Conservation (phyloP, 2,113 vertebrate species). For the Pollachius pollachius region DNA sequence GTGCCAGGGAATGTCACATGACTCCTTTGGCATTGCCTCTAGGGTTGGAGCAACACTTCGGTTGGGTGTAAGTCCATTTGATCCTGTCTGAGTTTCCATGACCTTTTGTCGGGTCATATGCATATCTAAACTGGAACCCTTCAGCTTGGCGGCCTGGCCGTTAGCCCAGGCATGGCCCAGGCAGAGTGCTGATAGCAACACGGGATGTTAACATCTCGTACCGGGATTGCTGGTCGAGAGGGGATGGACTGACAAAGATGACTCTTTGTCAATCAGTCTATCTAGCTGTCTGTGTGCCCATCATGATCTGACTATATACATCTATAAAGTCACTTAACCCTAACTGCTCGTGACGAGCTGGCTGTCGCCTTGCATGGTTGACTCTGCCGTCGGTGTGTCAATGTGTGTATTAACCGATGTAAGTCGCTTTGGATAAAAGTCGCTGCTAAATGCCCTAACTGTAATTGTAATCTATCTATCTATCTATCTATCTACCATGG, state of each 20-base stretch:
- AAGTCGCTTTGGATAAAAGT: no score
- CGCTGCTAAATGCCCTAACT: no score
- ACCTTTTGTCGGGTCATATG: conserved; percentile 67
- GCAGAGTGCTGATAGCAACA: conserved; percentile 23
- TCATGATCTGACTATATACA: background rate
- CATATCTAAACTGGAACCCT: conserved; percentile 22
- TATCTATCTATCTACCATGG: no score
- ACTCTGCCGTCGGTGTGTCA: no score
- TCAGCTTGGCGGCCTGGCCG: conserved; percentile 34
- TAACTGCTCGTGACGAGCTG: no score
- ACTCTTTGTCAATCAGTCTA: background rate
- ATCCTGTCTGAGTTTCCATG: conserved; percentile 61
- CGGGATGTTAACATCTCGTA: no score
- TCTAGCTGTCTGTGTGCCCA: background rate
- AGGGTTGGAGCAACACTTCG: conserved; percentile 43
- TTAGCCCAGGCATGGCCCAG: conserved; percentile 42
- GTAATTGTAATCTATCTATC: no score
- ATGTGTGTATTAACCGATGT: no score
- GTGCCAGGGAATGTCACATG: no score
- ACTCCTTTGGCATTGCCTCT: background rate
- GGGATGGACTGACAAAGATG: background rate
- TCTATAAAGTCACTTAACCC: no score
- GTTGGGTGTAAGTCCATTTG: conserved; percentile 54
- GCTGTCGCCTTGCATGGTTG: no score
- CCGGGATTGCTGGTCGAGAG: no score